Conservation (phyloP, 2,113 vertebrate genomes). For the Rhipidura dahli region DNA sequence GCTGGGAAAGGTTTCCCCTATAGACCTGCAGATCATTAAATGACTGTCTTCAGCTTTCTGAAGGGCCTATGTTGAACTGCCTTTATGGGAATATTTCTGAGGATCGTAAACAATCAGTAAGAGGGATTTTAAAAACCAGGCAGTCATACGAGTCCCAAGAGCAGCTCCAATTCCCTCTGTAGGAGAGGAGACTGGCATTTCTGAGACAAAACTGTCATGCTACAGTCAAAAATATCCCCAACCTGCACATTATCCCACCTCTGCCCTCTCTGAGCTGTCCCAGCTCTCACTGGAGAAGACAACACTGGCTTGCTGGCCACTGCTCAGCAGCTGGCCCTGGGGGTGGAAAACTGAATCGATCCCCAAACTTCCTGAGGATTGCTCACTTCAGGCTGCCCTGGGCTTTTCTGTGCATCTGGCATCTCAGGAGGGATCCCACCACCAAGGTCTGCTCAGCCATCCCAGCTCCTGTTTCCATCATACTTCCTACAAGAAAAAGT, state of each 20-base stretch:
- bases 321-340: neutral
- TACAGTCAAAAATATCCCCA: neutral
- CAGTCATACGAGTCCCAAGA: neutral
- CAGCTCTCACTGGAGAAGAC: neutral
- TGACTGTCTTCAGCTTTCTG: neutral
- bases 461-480: neutral
- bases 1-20: neutral
- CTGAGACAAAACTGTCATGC: neutral
- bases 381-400: neutral
- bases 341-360: neutral
- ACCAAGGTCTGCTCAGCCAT: neutral
- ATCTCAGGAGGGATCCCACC: neutral
- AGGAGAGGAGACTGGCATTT: neutral
- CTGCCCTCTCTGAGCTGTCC: neutral
- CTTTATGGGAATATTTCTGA: neutral
- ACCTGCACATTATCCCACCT: neutral
- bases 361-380: neutral
- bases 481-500: neutral
- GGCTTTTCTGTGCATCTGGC: neutral
- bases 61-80: neutral
- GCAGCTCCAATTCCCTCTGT: neutral
- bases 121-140: neutral
- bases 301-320: fast-evolving
- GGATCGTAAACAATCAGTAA: neutral
- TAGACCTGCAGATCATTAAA: neutral